A percentile compares a stretch with the other conserved stretches of the same genome.
Evolutionary conservation across 2,888 invertebrate species (phyloP).

Genomic region (Archips xylosteana): DNA sequence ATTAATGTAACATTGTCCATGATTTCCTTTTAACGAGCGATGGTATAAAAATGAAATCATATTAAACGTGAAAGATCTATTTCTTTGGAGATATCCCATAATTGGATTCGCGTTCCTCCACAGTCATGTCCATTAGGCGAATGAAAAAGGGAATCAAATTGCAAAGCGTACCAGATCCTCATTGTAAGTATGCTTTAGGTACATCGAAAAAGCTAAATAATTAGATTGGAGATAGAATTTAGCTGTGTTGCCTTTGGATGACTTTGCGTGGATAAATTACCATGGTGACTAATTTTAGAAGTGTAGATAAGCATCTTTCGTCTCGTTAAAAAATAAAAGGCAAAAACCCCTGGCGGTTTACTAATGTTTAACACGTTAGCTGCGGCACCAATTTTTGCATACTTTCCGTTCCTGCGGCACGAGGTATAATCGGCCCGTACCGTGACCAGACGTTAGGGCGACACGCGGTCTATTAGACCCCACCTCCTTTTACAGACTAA

Average conservation of each 20-base stretch:
- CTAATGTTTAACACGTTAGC: no score
- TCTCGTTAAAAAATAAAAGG: background rate
- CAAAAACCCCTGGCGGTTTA: no score
- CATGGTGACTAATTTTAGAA: background rate
- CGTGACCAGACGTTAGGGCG: no score
- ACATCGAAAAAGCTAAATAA: slow-evolving; percentile 25
- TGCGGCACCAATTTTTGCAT: no score
- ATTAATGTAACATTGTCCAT: slow-evolving; percentile 36
- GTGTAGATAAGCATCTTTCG: background rate
- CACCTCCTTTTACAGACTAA: no score
- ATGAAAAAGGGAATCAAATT: slow-evolving; percentile 61
- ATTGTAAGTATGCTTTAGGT: slow-evolving; percentile 39
- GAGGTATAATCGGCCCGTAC: no score
- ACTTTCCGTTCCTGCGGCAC: no score
- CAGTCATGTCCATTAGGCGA: slow-evolving; percentile 60
- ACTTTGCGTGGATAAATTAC: background rate
- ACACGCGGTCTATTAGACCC: no score
- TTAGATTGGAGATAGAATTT: background rate
- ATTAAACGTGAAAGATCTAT: slow-evolving; percentile 47
- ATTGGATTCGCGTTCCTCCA: slow-evolving; percentile 57
- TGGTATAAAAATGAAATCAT: slow-evolving; percentile 31
- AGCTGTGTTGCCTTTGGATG: background rate
- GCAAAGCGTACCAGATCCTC: slow-evolving; percentile 54
- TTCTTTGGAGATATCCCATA: slow-evolving; percentile 55
- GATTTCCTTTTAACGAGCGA: slow-evolving; percentile 30